Evolutionary conservation across 1,140 invertebrate genomes (phyloP).

Genomic region (Drosophila murphyi): DNA sequence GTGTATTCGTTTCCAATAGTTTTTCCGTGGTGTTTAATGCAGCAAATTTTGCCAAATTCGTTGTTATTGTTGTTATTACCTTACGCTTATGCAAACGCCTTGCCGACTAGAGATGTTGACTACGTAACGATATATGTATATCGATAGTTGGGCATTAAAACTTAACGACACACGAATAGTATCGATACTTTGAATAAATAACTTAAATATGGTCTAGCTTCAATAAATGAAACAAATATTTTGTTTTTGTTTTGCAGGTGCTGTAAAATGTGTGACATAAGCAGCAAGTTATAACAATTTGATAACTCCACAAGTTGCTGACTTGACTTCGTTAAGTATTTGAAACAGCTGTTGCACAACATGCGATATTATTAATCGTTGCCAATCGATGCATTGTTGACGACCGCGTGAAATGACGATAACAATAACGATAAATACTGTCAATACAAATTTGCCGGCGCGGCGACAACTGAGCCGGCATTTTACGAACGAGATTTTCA

Average conservation of each 20-base stretch:
- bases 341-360: no score
- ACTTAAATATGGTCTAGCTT: no score
- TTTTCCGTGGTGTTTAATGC: not conserved
- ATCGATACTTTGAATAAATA: not conserved
- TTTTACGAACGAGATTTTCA: constrained; percentile 22
- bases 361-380: no score
- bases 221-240: no score
- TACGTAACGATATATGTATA: constrained; percentile 8
- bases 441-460: constrained; percentile 56
- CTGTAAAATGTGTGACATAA: no score
- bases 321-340: no score
- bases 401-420: constrained; percentile 1
- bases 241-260: no score
- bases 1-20: constrained; percentile 1
- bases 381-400: constrained; percentile 5
- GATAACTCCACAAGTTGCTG: no score
- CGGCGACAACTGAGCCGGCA: constrained; percentile 37
- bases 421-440: constrained; percentile 24
- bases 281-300: no score
- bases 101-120: constrained; percentile 24
- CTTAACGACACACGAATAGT: not conserved
- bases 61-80: constrained; percentile 53
- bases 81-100: constrained; percentile 53
- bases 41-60: constrained; percentile 8
- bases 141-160: not conserved